Evolutionary conservation across 2,113 vertebrate species (phyloP).

Genomic region (Fulmarus glacialis): DNA sequence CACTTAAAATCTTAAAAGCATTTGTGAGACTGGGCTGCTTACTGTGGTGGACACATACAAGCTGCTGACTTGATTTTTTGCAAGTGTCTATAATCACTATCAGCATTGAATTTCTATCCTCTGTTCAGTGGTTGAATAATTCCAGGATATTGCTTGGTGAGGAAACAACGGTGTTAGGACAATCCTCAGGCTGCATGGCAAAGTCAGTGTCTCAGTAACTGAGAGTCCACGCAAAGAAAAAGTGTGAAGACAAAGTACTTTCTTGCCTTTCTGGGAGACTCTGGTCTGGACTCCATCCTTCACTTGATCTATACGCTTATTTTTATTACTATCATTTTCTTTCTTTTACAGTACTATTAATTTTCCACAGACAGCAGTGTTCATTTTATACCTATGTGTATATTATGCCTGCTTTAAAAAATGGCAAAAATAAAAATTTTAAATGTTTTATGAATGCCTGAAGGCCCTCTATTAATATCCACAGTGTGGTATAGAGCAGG

Average conservation of each 20-base stretch:
- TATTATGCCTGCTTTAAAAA: slow-evolving; percentile 1
- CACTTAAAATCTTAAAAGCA: neutral
- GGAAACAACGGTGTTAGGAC: neutral
- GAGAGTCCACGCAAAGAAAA: neutral
- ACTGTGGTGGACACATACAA: neutral
- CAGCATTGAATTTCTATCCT: neutral
- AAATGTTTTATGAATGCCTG: slow-evolving; percentile 42
- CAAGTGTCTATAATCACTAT: neutral
- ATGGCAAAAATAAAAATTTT: slow-evolving; percentile 23
- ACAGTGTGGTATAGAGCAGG: neutral
- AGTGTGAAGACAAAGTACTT: neutral
- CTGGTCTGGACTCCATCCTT: neutral
- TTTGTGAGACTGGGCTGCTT: neutral
- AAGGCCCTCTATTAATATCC: slow-evolving; percentile 4
- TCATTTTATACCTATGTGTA: slow-evolving; percentile 8
- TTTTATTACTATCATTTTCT: neutral
- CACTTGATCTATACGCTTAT: neutral
- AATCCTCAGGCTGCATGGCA: neutral
- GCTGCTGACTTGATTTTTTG: neutral
- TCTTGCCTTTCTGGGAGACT: neutral
- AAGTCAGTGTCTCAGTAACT: neutral
- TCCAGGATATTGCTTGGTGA: neutral
- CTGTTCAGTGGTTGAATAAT: neutral
- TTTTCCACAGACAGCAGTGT: neutral
- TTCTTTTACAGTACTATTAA: neutral